Conservation (phyloP, 2,797 vertebrate genomes). For the Malurus splendens region DNA sequence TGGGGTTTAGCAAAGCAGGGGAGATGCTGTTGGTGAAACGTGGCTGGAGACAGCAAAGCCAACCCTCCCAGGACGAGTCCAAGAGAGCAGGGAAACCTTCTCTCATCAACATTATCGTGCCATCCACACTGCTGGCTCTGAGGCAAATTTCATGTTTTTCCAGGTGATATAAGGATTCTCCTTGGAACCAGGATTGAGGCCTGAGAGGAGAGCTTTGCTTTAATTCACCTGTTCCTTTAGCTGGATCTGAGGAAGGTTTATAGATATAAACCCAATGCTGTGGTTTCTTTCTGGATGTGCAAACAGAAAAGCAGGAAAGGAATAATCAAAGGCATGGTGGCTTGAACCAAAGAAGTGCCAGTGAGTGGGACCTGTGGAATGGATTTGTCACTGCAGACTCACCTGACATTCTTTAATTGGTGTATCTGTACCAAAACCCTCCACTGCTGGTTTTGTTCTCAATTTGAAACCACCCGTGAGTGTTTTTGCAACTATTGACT, state of each 20-base stretch:
- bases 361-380: neutral
- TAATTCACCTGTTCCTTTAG: rapidly evolving
- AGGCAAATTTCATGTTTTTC: neutral
- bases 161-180: neutral
- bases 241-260: neutral
- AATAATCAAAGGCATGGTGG: neutral
- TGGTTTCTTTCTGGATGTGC: neutral
- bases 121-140: neutral
- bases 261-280: neutral
- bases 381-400: neutral
- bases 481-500: neutral
- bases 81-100: neutral
- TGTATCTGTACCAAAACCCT: neutral
- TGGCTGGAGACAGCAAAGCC: neutral
- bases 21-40: neutral
- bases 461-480: neutral
- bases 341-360: neutral
- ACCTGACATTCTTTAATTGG: neutral
- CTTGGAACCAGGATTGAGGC: neutral
- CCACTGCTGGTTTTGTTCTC: neutral
- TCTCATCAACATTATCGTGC: neutral
- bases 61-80: neutral
- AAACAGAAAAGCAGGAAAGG: neutral
- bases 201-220: neutral
- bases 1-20: neutral